Base-by-base conservation (phyloP, 2,113 vertebrate genomes). In the Gobio gobio region DNA sequence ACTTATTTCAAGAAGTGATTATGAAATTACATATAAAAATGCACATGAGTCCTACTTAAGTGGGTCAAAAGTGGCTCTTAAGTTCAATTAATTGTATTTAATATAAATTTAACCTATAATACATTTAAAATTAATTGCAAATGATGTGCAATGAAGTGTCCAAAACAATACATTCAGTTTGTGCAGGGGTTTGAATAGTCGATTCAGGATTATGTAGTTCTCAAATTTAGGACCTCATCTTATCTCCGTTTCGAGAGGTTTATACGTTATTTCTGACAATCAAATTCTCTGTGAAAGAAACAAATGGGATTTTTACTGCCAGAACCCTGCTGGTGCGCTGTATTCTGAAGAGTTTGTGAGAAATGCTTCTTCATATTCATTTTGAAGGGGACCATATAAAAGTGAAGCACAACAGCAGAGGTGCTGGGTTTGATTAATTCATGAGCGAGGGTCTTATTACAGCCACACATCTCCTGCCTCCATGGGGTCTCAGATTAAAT, bases 351-450 rank as follows among this genome's bases (percentile, higher is more conserved):
- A 47, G 22, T 24, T 74, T 47, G 70, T 45, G 47, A 47, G 22
- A 8, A 47, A 49, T 47, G n/a, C n/a, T 74, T 43, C 36, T 22
- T 43, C 18, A 22, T 70, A 70, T 70, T 43, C 4, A 73, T 74
- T 45, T 49, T 49, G 40, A 74, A 74, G 43, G 36, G 36, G 36
- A n/a, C 22, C n/a, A n/a, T 47, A 47, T 74, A 26, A 49, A 74
- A 47, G 5, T 5, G 10, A n/a, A 43, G n/a, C 36, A 40, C 40
- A 78, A 22, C 49, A 26, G 24, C 40, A 36, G 59, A 72, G 36
- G 49, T 8, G 59, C 85, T 54, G 54, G 29, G 68, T 64, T 76
- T 88, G 87, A 88, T 88, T 78, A 88, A 88, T 88, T 85, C 80
- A 47, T n/a, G 18, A 88, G 73, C 14, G 10, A 59, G 76, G 76